Evolutionary conservation across 1,140 invertebrate species (phyloP).

Genomic region (Atta cephalotes): DNA sequence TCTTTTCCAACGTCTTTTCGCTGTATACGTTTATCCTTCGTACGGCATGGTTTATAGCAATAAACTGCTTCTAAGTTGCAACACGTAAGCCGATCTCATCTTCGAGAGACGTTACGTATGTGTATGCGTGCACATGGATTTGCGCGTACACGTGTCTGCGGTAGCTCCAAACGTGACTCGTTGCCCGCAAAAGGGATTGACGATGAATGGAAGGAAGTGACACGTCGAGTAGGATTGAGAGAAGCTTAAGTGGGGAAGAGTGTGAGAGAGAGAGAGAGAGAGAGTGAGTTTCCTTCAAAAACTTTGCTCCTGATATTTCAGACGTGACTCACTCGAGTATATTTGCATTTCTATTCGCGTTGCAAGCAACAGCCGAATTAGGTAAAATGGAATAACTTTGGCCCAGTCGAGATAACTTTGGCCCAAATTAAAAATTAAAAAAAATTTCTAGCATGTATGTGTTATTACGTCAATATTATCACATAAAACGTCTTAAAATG

Average conservation of each 20-base stretch:
- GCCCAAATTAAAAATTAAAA: too few species aligned
- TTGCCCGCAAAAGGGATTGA: constrained; percentile 80
- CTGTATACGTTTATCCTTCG: constrained; percentile 59
- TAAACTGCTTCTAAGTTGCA: constrained; percentile 79
- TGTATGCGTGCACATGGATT: background rate
- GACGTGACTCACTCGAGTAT: background rate
- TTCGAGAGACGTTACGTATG: constrained; percentile 67
- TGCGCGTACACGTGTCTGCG: constrained; percentile 54
- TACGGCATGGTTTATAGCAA: constrained; percentile 75
- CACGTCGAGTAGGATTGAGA: constrained; percentile 67
- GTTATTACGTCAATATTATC: too few species aligned
- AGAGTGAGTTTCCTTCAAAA: constrained; percentile 17
- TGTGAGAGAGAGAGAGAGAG: constrained; percentile 1
- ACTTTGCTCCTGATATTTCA: constrained; percentile 42
- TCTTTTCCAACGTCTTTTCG: constrained; percentile 54
- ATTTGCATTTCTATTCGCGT: constrained; percentile 21
- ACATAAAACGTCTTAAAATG: too few species aligned
- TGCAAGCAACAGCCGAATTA: background rate
- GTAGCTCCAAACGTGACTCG: constrained; percentile 79
- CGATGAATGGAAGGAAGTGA: constrained; percentile 73
- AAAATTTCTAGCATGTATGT: too few species aligned
- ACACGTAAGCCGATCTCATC: constrained; percentile 80
- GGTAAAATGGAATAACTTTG: too few species aligned
- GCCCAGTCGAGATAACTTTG: too few species aligned
- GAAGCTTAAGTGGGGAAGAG: constrained; percentile 19